Evolutionary conservation across 2,888 invertebrate genomes (phyloP), one percentile per base, ranked within the genome.

Genomic region (Amaurobius ferox): DNA sequence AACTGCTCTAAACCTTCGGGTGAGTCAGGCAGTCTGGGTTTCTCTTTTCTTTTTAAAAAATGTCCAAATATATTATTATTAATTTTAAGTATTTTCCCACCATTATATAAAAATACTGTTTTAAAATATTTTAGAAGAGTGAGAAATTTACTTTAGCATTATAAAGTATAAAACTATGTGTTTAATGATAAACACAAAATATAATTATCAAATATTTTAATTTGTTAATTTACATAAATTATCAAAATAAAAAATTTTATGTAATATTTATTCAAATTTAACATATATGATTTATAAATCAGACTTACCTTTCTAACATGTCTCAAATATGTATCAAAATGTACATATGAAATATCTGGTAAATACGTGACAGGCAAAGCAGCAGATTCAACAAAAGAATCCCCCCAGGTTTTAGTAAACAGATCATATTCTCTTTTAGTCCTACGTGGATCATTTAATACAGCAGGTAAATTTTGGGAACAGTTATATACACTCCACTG

Each of bases 321-420:
- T 90, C 95, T 94, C 89, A 97, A 93, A 91, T 98, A 99, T 35
- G 93, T 93, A 89, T 97, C 96, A 92, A 99, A 98, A 92, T 97
- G 96, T 64, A 94, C 93, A 91, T 94, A 93, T 19, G 94, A 94
- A 85, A 98, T 95, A 90, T 96, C 95, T 55, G 96, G 96, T 89
- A 98, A 92, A 91, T 95, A 94, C 0, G 95, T 94, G 90, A 96
- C 96, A 48, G 94, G 93, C 89, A 98, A 94, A 66, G 94, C 94
- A 30, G 94, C 93, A 55, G 90, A 95, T 88, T 98, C 98, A 26
- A 97, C 94, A 92, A 99, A 99, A 85, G 94, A 93, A 90, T 98
- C 98, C 64, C 99, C 99, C 99, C 99, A 99, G 87, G 97, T 97
- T 91, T 97, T 97, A 0, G 98, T 98, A 90, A 99, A 98, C 90